phyloP scores from a whole-genome alignment of 1,140 invertebrate species.

The Aphis gossypii region DNA sequence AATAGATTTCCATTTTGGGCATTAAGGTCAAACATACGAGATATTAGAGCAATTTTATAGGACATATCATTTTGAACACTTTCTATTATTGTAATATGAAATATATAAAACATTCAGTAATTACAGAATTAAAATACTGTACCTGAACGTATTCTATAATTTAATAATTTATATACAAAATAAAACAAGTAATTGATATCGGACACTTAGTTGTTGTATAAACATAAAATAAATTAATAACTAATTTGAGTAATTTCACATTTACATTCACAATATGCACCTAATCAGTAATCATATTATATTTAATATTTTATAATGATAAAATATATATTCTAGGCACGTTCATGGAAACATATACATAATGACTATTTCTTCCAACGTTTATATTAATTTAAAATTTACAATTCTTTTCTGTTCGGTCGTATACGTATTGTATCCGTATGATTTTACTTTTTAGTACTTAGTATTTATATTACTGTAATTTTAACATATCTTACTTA shows the following conservation, averaged over 20 bases:
- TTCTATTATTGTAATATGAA: background rate
- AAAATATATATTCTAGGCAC: background rate
- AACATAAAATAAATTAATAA: background rate
- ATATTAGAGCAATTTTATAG: background rate
- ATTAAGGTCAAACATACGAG: constrained; percentile 32
- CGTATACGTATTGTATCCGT: too few species aligned
- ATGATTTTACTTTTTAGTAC: too few species aligned
- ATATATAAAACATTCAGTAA: background rate
- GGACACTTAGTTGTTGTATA: background rate
- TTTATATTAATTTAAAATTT: background rate
- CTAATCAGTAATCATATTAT: background rate
- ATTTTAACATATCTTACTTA: too few species aligned
- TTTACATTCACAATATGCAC: background rate
- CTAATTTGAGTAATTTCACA: background rate
- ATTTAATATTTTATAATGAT: background rate
- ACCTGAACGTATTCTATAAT: constrained; percentile 10
- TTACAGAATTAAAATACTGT: background rate
- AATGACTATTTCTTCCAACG: constrained; percentile 1
- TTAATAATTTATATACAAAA: background rate
- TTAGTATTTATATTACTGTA: too few species aligned
- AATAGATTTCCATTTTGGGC: constrained; percentile 29
- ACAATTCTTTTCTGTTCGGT: background rate
- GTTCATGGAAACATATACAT: constrained; percentile 26
- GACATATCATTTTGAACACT: background rate
- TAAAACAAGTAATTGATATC: background rate